These are phyloP conservation scores for Oreochromis tanganicae DNA, from an alignment of 2,113 vertebrate genomes.

Conservation along the genomic window DNA sequence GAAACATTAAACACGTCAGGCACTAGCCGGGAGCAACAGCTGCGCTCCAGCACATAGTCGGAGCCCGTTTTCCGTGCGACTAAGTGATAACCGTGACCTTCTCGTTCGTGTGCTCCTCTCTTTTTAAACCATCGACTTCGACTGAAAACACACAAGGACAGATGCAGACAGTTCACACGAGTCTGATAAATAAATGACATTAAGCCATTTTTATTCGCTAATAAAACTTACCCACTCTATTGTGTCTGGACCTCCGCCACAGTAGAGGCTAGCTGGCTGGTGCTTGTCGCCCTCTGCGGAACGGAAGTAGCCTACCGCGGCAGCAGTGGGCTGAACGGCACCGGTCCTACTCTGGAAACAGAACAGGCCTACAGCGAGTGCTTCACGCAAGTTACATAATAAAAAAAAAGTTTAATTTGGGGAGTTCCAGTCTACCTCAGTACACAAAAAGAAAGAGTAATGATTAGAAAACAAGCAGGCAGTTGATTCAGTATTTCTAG, in stretches of 20 bases:
- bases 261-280: conserved; percentile 64
- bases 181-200: not conserved
- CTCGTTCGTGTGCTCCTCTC: conserved; percentile 27
- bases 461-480: not conserved
- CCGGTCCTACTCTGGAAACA: conserved; percentile 27
- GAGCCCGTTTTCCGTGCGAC: conserved; percentile 36
- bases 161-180: not conserved
- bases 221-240: conserved; percentile 64
- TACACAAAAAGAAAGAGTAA: not conserved
- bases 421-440: not conserved
- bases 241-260: conserved; percentile 71
- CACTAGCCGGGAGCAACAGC: not conserved
- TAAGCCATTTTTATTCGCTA: not conserved
- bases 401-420: not conserved
- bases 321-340: conserved; percentile 63
- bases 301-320: conserved; percentile 81
- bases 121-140: not conserved
- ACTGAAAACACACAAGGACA: not conserved
- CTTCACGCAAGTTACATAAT: not conserved
- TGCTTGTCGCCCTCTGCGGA: conserved; percentile 81
- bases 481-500: not conserved
- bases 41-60: conserved; percentile 48
- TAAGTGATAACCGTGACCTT: conserved; percentile 8
- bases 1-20: not conserved
- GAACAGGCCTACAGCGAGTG: not conserved